Conservation (phyloP, 2,888 invertebrate species). For the Xylocampa areola region DNA sequence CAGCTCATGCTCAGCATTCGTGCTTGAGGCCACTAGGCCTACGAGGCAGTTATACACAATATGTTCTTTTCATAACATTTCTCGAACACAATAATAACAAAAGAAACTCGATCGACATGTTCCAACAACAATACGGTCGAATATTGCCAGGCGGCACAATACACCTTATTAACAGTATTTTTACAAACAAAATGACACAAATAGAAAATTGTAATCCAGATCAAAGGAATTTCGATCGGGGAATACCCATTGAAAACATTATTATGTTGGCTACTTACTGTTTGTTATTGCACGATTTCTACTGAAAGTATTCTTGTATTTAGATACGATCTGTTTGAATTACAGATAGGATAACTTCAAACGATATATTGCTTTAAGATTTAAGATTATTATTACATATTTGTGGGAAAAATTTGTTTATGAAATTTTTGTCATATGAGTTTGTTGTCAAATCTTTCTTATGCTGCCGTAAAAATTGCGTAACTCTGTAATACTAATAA, state of each 20-base stretch:
- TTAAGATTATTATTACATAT: no score
- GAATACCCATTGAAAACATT: not conserved
- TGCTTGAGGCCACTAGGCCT: no score
- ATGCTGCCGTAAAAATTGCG: no score
- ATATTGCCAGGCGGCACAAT: not conserved
- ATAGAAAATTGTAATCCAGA: not conserved
- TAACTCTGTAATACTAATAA: no score
- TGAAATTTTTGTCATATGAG: no score
- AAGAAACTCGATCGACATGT: not conserved
- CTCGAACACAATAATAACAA: not conserved
- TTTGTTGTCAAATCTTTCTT: no score
- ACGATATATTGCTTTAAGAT: no score
- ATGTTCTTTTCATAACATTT: no score
- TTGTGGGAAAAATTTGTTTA: no score
- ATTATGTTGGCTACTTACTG: not conserved
- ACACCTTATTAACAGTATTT: slow-evolving; percentile 1
- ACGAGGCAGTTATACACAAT: no score
- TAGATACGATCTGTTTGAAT: not conserved
- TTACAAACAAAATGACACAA: slow-evolving; percentile 7
- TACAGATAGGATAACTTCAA: not conserved
- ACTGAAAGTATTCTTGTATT: not conserved
- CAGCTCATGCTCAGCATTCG: no score
- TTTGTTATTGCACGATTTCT: not conserved
- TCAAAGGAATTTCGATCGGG: not conserved
- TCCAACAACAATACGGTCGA: not conserved